These are phyloP conservation scores for Branchellion lobata DNA, from an alignment of 2,888 invertebrate species.

Conservation along the genomic window DNA sequence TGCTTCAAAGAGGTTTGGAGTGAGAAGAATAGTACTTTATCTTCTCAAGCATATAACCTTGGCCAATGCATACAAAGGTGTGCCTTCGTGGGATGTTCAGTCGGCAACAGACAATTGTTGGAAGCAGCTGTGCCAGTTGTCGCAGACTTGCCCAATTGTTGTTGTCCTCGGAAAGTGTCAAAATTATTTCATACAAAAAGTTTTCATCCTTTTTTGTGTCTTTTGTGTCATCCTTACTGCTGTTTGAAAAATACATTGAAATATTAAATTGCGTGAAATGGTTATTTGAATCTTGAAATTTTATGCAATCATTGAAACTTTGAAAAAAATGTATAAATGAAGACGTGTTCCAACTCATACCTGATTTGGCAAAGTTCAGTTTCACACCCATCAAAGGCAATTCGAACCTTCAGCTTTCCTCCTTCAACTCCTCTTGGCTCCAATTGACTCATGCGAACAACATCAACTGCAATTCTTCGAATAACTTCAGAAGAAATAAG, in stretches of 20 bases:
- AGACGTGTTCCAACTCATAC: no score
- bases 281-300: no score
- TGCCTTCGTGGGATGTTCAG: background rate
- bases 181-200: conserved; percentile 40
- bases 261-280: no score
- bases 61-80: conserved; percentile 40
- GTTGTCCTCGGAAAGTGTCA: conserved; percentile 44
- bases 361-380: conserved; percentile 11
- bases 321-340: no score
- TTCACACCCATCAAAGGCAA: conserved; percentile 30
- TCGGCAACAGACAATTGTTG: conserved; percentile 42
- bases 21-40: conserved; percentile 41
- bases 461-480: conserved; percentile 41
- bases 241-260: background rate
- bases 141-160: conserved; percentile 44
- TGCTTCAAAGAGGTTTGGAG: no score
- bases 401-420: conserved; percentile 32
- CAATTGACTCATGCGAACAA: conserved; percentile 46
- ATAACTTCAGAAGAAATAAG: conserved; percentile 35
- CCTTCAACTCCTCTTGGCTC: conserved; percentile 45
- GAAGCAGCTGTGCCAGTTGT: conserved; percentile 39
- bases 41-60: conserved; percentile 47
- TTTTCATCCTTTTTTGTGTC: background rate
- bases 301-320: no score
- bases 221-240: conserved; percentile 12